Base-by-base conservation (phyloP, 1,140 invertebrate genomes). In the Sweltsa coloradensis region DNA sequence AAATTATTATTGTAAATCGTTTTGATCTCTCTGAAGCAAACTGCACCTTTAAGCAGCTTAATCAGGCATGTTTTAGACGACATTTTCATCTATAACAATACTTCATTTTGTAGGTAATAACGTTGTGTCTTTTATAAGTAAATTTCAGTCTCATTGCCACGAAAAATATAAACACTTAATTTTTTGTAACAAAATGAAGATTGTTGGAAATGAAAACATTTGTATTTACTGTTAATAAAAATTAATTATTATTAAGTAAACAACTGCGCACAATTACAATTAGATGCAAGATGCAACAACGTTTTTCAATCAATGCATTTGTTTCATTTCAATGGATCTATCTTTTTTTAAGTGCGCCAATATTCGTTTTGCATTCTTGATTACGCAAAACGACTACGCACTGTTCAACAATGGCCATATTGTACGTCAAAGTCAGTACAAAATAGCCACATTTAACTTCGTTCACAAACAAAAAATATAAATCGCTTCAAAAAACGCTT, bases 11-110 rank as follows among this genome's bases (percentile, higher is more conserved):
- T 25, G n/a, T n/a, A n/a, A n/a, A n/a, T n/a, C n/a, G n/a, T n/a
- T n/a, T n/a, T n/a, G 31, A 54, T 40, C 44, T 53, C 54, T 55
- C 45, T 53, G 55, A 56, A 58, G 56, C 53, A 58, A 58, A 58
- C 56, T 58, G 56, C 56, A 58, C 56, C 55, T 52, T 55, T 50
- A 43, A 52, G 46, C 47, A 53, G 49, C 39, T 53, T 56, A n/a
- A n/a, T n/a, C n/a, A n/a, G n/a, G 47, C 42, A 47, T 50, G 34
- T 43, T 31, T 49, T 18, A 36, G 21, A 51, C 24, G 24, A 21
- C 21, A 27, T 25, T 18, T 49, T 49, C 14, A 49, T 13, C 18
- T 29, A 27, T 18, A 45, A 41, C 50, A 41, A 36, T 49, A 42
- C 29, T 49, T 22, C 41, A 49, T 27, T 31, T 44, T 11, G 9